These are phyloP conservation scores for Sandelia bainsii DNA, from an alignment of 2,797 vertebrate genomes.

Conservation along the genomic window DNA sequence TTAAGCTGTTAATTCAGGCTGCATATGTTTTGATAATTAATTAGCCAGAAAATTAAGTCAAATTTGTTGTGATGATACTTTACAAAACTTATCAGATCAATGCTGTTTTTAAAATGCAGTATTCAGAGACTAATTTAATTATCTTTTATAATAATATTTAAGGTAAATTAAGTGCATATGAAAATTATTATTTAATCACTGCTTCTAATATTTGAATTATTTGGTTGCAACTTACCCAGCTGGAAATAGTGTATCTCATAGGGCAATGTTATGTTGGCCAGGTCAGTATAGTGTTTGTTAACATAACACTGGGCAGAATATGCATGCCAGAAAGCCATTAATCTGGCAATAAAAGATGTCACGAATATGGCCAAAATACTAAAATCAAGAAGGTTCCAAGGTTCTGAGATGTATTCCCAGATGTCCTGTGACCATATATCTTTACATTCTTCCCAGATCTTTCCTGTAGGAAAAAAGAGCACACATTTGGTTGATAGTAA, in stretches of 20 bases:
- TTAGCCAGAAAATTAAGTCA: not conserved
- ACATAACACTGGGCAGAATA: conserved; percentile 92
- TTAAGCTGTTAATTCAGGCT: not conserved
- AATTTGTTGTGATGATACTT: no score
- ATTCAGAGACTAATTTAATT: not conserved
- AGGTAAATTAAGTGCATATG: not conserved
- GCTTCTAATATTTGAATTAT: not conserved
- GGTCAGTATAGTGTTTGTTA: conserved; percentile 86
- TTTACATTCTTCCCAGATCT: conserved; percentile 97
- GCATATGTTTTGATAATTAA: not conserved
- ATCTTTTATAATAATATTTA: not conserved
- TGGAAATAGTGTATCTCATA: conserved; percentile 94
- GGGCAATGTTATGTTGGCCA: conserved; percentile 88
- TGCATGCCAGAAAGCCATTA: conserved; percentile 97
- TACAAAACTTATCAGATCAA: not conserved
- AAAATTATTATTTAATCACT: not conserved
- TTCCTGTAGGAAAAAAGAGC: conserved; percentile 82
- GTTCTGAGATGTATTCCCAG: conserved; percentile 93
- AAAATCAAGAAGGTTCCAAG: conserved; percentile 98
- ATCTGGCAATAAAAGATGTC: conserved; percentile 93
- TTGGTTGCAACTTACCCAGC: conserved; percentile 86
- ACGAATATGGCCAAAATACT: conserved; percentile 95
- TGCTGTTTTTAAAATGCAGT: no score
- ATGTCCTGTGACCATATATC: conserved; percentile 96
- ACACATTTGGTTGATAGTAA: conserved; percentile 4